A percentile compares a stretch with the other conserved stretches of the same genome.
These are phyloP conservation scores for Griposia aprilina DNA, from an alignment of 2,888 invertebrate species.

Conservation along the genomic window DNA sequence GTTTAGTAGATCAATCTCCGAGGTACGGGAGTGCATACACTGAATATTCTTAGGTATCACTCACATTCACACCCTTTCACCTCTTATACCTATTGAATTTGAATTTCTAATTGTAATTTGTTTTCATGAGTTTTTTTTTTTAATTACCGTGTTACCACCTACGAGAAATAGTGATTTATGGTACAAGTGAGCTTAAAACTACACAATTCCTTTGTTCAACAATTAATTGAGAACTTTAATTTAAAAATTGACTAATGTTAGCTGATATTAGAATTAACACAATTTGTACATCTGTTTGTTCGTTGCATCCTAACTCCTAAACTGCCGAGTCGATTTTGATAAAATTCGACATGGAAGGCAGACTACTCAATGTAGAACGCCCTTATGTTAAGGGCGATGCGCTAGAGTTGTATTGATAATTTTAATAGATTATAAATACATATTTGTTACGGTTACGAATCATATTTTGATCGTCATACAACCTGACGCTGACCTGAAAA, in stretches of 20 bases:
- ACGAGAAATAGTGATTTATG: background rate
- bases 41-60: no score
- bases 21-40: no score
- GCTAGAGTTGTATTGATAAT: background rate
- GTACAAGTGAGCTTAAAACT: background rate
- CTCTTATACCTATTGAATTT: no score
- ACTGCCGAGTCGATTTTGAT: background rate
- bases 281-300: background rate
- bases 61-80: no score
- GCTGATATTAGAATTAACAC: background rate
- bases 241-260: constrained; percentile 38
- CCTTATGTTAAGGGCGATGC: no score
- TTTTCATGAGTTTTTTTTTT: no score
- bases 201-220: constrained; percentile 9
- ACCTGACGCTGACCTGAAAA: no score
- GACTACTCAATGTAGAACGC: background rate
- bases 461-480: no score
- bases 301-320: background rate
- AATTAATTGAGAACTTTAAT: constrained; percentile 12
- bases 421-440: background rate
- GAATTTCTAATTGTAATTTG: no score
- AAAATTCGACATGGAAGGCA: background rate
- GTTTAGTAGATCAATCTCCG: no score
- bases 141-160: no score
- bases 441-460: background rate